Conservation (phyloP, 2,888 invertebrate species). For the Cephonodes hylas region DNA sequence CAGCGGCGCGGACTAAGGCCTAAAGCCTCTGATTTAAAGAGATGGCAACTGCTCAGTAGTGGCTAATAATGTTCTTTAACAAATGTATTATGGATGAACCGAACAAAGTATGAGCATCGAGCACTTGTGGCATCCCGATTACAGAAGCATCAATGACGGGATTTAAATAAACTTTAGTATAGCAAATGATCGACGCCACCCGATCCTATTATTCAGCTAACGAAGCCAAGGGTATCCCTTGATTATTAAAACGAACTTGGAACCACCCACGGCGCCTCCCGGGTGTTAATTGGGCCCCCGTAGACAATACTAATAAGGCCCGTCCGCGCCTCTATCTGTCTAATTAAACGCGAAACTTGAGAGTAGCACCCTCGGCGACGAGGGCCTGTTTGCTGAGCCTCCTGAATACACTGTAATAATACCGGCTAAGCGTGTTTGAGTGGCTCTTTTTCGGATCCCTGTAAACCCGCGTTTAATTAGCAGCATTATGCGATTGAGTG, state of each 20-base stretch:
- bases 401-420: conserved; percentile 80
- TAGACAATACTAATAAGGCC: conserved; percentile 82
- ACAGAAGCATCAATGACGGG: background rate
- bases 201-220: conserved; percentile 77
- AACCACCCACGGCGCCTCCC: conserved; percentile 73
- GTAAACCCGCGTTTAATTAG: conserved; percentile 80
- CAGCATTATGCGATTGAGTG: conserved; percentile 79
- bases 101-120: background rate
- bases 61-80: no score
- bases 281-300: conserved; percentile 81
- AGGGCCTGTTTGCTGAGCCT: conserved; percentile 77
- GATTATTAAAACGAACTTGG: conserved; percentile 78
- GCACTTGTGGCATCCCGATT: background rate
- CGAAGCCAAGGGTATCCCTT: conserved; percentile 77
- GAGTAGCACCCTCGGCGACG: conserved; percentile 77
- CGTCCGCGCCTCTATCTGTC: conserved; percentile 81
- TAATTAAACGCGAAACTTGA: conserved; percentile 82
- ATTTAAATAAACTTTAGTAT: conserved; percentile 18
- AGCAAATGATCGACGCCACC: conserved; percentile 48
- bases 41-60: no score
- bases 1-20: no score
- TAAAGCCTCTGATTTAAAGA: no score
- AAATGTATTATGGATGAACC: no score
- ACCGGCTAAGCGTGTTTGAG: conserved; percentile 80
- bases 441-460: conserved; percentile 80